Evolutionary conservation across 2,888 invertebrate genomes (phyloP).

Genomic region (Brenthis daphne): DNA sequence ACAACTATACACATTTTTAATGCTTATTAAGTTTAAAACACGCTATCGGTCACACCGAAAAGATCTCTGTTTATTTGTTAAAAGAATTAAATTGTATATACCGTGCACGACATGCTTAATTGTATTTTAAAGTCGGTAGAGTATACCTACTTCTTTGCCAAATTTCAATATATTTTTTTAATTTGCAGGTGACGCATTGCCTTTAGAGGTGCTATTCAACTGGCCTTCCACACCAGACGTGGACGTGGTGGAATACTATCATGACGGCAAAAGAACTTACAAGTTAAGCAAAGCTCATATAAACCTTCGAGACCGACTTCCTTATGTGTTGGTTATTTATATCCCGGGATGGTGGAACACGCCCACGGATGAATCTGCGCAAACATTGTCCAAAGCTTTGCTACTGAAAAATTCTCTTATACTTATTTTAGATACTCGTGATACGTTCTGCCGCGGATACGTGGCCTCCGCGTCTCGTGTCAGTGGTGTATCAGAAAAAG

Average conservation of each 20-base stretch:
- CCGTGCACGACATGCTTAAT: not conserved
- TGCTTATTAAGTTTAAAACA: not conserved
- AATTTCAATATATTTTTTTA: not conserved
- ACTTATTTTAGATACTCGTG: constrained; percentile 62
- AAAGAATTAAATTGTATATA: constrained; percentile 5
- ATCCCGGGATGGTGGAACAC: constrained; percentile 75
- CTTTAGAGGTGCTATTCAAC: constrained; percentile 58
- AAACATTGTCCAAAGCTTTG: constrained; percentile 57
- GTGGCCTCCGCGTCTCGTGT: constrained; percentile 62
- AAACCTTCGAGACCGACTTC: constrained; percentile 42
- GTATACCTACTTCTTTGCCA: not conserved
- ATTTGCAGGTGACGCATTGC: constrained; percentile 65
- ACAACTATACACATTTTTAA: constrained; percentile 4
- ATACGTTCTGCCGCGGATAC: constrained; percentile 66
- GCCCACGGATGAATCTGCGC: constrained; percentile 62
- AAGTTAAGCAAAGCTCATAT: constrained; percentile 53
- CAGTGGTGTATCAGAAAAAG: constrained; percentile 54
- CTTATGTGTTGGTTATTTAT: constrained; percentile 54
- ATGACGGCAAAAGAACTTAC: constrained; percentile 44
- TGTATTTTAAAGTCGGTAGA: not conserved
- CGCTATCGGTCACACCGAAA: constrained; percentile 1
- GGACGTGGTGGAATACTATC: constrained; percentile 55
- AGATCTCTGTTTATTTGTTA: not conserved
- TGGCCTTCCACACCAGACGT: constrained; percentile 50
- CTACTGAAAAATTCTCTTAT: constrained; percentile 54